A percentile compares a stretch with the other conserved stretches of the same genome.
Evolutionary conservation across 2,888 invertebrate genomes (phyloP).

Genomic region (Biston stratarius): DNA sequence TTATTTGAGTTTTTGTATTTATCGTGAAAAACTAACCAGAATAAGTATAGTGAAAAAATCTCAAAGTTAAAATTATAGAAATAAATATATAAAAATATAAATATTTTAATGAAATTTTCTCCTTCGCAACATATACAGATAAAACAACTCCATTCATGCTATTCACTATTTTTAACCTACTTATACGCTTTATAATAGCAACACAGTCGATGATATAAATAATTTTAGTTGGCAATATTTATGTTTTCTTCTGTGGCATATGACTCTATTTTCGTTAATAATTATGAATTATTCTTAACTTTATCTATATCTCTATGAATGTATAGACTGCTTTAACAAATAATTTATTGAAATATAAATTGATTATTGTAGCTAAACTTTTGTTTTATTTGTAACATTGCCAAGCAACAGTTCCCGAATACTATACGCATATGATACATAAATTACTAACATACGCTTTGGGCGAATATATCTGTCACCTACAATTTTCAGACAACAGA

Average conservation of each 20-base stretch:
- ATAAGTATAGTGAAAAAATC: background rate
- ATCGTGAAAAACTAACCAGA: too few species aligned
- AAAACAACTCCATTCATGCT: constrained; percentile 4
- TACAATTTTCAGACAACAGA: too few species aligned
- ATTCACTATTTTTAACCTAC: background rate
- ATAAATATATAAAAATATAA: background rate
- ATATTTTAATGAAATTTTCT: background rate
- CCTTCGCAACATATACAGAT: background rate
- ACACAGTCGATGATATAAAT: constrained; percentile 15
- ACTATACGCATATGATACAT: too few species aligned
- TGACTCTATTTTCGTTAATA: constrained; percentile 18
- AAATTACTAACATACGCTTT: too few species aligned
- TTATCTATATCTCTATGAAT: constrained; percentile 48
- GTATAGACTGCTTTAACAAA: constrained; percentile 68
- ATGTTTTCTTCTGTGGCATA: constrained; percentile 37
- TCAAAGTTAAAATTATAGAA: too few species aligned
- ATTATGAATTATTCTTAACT: constrained; percentile 33
- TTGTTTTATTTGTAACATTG: constrained; percentile 33
- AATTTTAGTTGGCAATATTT: constrained; percentile 31
- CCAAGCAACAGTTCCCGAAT: background rate
- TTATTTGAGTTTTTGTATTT: too few species aligned
- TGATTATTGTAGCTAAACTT: constrained; percentile 55
- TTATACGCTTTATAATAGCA: constrained; percentile 8
- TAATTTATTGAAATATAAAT: constrained; percentile 70
- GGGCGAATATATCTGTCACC: too few species aligned